phyloP scores from a whole-genome alignment of 2,113 vertebrate genomes.

The Pristiophorus japonicus region DNA sequence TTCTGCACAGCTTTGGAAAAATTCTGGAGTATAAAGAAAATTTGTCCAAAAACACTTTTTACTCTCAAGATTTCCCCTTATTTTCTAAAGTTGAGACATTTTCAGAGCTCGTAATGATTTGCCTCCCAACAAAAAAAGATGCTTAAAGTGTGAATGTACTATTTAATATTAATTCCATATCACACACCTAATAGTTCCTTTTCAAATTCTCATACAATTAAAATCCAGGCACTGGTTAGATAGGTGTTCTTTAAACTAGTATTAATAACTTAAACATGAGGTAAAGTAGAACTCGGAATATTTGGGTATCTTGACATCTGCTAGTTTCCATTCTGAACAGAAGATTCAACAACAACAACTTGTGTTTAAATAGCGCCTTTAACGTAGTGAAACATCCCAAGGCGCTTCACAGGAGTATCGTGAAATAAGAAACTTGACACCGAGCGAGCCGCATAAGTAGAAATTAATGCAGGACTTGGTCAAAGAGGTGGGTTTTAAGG shows the following conservation, averaged over 20 bases:
- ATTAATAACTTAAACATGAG: not conserved
- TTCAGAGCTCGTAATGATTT: not conserved
- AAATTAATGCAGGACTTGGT: too few species aligned
- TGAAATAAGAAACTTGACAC: too few species aligned
- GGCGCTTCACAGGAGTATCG: too few species aligned
- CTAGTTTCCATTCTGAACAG: not conserved
- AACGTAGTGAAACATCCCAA: too few species aligned
- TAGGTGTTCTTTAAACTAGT: not conserved
- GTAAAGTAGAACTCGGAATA: not conserved
- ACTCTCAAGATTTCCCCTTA: not conserved
- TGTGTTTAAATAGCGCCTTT: too few species aligned
- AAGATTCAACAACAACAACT: too few species aligned
- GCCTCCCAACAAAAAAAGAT: not conserved
- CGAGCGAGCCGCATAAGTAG: too few species aligned
- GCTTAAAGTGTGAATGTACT: not conserved
- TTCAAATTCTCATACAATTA: not conserved
- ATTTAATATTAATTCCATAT: not conserved
- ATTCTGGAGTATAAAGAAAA: not conserved
- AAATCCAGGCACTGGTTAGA: not conserved
- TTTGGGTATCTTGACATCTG: not conserved
- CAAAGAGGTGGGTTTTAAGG: too few species aligned
- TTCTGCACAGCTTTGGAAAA: not conserved
- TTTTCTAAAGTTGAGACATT: not conserved
- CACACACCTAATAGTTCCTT: not conserved
- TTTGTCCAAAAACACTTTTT: not conserved